A percentile compares a stretch with the other conserved stretches of the same genome.
phyloP scores from a whole-genome alignment of 2,888 invertebrate genomes.

The Drosophila merina region DNA sequence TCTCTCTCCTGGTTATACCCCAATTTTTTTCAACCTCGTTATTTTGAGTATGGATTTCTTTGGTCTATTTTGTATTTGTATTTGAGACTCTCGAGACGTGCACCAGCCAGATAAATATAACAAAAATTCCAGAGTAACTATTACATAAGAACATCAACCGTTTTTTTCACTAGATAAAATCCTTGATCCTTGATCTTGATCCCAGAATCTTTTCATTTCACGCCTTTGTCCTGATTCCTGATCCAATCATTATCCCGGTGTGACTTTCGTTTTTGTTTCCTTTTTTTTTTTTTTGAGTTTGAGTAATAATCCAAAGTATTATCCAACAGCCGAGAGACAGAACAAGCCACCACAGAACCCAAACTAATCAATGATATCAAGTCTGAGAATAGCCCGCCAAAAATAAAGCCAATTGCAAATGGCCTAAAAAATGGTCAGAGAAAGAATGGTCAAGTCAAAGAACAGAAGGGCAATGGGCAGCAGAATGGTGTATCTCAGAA shows the following conservation, averaged over 20 bases:
- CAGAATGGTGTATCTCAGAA: conserved; percentile 39
- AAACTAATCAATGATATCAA: conserved; percentile 44
- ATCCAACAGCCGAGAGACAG: conserved; percentile 74
- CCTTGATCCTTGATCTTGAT: too few species aligned
- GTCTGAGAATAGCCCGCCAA: conserved; percentile 33
- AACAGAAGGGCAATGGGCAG: conserved; percentile 38
- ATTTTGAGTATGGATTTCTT: conserved; percentile 18
- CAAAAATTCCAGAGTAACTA: conserved; percentile 26
- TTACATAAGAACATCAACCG: conserved; percentile 4
- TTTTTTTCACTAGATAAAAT: background rate
- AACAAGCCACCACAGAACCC: conserved; percentile 66
- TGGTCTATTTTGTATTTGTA: conserved; percentile 36
- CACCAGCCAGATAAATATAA: conserved; percentile 22
- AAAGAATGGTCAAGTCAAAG: conserved; percentile 24
- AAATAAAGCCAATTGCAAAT: conserved; percentile 13
- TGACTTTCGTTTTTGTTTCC: conserved; percentile 22
- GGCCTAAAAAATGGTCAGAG: conserved; percentile 26
- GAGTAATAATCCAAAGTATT: conserved; percentile 70
- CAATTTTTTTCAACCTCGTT: conserved; percentile 5
- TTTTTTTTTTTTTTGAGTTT: conserved; percentile 25
- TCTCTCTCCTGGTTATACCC: conserved; percentile 1
- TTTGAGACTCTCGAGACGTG: conserved; percentile 44
- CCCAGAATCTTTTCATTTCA: background rate
- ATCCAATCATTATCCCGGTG: conserved; percentile 19
- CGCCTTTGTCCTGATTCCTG: too few species aligned